phyloP scores from a whole-genome alignment of 2,113 vertebrate species.

The Pseudorectes ferrugineus region DNA sequence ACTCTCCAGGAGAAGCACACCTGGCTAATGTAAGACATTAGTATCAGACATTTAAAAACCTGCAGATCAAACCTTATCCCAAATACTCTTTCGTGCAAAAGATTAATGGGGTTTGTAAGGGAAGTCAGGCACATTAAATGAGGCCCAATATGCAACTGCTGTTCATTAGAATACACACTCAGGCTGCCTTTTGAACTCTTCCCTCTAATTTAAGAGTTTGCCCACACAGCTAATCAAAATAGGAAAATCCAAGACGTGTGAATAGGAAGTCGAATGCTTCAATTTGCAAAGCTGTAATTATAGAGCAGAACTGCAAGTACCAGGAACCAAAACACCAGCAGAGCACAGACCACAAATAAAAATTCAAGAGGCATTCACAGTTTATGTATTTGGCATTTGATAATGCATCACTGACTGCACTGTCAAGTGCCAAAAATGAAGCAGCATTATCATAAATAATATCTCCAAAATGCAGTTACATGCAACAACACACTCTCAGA shows the following conservation, averaged over 20 bases:
- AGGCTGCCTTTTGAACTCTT: constrained; percentile 36
- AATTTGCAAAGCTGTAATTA: constrained; percentile 46
- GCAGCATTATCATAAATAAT: neutral
- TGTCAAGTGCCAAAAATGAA: constrained; percentile 22
- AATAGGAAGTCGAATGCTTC: constrained; percentile 11
- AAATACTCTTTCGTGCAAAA: neutral
- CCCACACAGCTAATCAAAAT: constrained; percentile 56
- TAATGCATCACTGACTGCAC: neutral
- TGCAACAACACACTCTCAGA: neutral
- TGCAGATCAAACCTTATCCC: neutral
- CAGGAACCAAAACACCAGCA: constrained; percentile 18
- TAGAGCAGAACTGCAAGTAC: constrained; percentile 2
- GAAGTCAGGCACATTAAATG: neutral
- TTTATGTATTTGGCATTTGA: constrained; percentile 7
- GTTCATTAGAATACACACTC: neutral
- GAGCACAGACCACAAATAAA: constrained; percentile 33
- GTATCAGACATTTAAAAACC: neutral
- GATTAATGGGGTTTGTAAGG: neutral
- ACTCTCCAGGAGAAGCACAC: neutral
- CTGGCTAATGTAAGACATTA: neutral
- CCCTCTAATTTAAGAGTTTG: constrained; percentile 31
- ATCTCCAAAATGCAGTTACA: neutral
- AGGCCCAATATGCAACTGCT: neutral
- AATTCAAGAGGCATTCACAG: constrained; percentile 37
- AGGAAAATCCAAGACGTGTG: constrained; percentile 10